Percentiles rank a stretch among this genome's conserved stretches.
Conservation (phyloP, 2,888 invertebrate species). For the Ophion obscuratus region DNA sequence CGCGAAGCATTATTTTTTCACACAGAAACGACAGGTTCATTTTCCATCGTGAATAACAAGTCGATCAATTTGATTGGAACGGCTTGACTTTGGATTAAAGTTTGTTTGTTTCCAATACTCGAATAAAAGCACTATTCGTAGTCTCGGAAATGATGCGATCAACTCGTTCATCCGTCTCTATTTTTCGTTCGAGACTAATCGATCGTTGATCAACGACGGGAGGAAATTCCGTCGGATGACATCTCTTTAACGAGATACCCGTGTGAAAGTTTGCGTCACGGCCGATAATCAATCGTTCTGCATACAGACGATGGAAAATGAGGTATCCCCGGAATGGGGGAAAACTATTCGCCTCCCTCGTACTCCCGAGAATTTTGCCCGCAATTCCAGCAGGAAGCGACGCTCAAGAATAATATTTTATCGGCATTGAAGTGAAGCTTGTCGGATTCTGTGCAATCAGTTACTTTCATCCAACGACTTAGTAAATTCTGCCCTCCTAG, state of each 20-base stretch:
- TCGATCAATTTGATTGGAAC: not conserved
- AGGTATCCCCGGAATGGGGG: not conserved
- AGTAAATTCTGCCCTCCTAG: conserved; percentile 35
- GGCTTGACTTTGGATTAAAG: not conserved
- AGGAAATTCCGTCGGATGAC: conserved; percentile 21
- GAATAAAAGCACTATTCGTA: not conserved
- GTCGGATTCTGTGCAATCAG: conserved; percentile 55
- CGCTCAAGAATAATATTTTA: conserved; percentile 65
- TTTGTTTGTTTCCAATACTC: not conserved
- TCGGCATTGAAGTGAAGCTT: conserved; percentile 59
- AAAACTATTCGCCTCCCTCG: conserved; percentile 32
- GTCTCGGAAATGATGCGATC: not conserved
- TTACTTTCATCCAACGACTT: conserved; percentile 60
- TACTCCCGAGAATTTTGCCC: conserved; percentile 25
- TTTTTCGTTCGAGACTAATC: conserved; percentile 29
- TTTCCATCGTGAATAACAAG: not conserved
- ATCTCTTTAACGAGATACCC: conserved; percentile 17
- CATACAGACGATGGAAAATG: conserved; percentile 44
- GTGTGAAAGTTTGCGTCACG: conserved; percentile 52
- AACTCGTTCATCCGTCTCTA: not conserved
- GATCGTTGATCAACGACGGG: conserved; percentile 37
- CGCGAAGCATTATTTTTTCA: not conserved
- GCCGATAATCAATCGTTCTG: conserved; percentile 48
- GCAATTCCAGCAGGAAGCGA: conserved; percentile 27
- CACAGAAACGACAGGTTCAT: not conserved